Evolutionary conservation across 2,888 invertebrate genomes (phyloP).

Genomic region (Watsonalla binaria): DNA sequence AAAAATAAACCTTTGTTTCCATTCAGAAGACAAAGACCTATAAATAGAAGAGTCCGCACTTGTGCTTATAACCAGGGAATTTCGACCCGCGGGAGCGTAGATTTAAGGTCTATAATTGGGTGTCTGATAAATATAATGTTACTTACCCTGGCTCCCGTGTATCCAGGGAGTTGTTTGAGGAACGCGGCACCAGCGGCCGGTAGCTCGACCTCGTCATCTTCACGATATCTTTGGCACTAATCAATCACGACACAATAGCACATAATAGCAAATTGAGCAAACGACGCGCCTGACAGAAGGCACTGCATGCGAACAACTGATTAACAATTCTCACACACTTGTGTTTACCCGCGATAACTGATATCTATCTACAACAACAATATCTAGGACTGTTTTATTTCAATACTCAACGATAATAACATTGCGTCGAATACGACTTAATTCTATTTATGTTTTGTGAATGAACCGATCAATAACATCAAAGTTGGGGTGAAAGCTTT

Average conservation of each 20-base stretch:
- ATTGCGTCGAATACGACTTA: conserved; percentile 41
- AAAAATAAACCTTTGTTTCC: too few species aligned
- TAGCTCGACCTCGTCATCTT: conserved; percentile 70
- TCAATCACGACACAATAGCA: conserved; percentile 7
- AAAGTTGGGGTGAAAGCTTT: conserved; percentile 61
- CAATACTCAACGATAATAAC: conserved; percentile 28
- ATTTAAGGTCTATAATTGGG: background rate
- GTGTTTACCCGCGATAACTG: conserved; percentile 33
- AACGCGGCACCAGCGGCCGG: conserved; percentile 63
- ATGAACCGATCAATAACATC: conserved; percentile 60
- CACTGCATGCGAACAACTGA: conserved; percentile 48
- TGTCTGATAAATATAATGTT: conserved; percentile 4
- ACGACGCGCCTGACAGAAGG: conserved; percentile 41
- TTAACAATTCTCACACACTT: conserved; percentile 36
- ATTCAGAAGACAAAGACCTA: background rate
- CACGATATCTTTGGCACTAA: conserved; percentile 1
- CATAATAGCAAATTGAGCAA: conserved; percentile 33
- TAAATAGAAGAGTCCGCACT: background rate
- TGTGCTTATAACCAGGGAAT: background rate
- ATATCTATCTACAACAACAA: conserved; percentile 31
- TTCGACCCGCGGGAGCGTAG: background rate
- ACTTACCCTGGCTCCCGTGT: conserved; percentile 63
- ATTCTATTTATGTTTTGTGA: conserved; percentile 47
- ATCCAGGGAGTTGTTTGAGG: conserved; percentile 62
- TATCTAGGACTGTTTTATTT: conserved; percentile 32